Evolutionary conservation across 2,797 vertebrate species (phyloP).

Genomic region (Sebastes kiyomatsui): DNA sequence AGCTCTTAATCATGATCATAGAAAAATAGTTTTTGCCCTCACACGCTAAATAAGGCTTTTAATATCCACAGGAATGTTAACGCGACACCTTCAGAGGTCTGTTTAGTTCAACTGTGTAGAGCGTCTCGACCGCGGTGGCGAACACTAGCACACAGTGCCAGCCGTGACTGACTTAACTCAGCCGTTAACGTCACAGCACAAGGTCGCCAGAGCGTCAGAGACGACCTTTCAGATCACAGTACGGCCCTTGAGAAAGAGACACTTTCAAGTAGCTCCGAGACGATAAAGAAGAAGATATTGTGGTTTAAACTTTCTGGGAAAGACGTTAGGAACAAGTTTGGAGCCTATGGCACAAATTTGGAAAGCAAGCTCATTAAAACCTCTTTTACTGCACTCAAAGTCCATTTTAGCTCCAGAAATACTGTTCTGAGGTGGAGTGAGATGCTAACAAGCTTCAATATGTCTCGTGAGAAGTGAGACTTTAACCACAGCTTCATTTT

Average conservation of each 20-base stretch:
- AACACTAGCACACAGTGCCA: slow-evolving; percentile 51
- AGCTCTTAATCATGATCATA: slow-evolving; percentile 55
- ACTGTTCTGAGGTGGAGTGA: neutral
- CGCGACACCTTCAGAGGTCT: slow-evolving; percentile 81
- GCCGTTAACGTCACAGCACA: slow-evolving; percentile 5
- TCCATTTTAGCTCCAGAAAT: neutral
- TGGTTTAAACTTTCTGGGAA: neutral
- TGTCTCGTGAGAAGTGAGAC: neutral
- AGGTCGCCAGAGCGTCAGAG: too few relatives aligned
- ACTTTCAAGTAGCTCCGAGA: neutral
- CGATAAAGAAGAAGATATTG: neutral
- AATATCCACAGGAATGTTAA: slow-evolving; percentile 86
- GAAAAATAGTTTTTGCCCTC: slow-evolving; percentile 49
- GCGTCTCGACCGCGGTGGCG: neutral
- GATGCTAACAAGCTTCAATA: neutral
- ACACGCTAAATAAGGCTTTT: slow-evolving; percentile 89
- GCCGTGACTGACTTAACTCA: neutral
- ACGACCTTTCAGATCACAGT: neutral
- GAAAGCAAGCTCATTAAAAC: neutral
- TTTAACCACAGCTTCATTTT: neutral
- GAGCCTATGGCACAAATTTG: neutral
- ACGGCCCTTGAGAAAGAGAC: neutral
- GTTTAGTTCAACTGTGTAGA: slow-evolving; percentile 22
- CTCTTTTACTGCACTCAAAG: neutral
- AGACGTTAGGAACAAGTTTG: neutral